These are phyloP conservation scores for Ernsta delagoae DNA, from an alignment of 2,888 invertebrate species.

Conservation along the genomic window DNA sequence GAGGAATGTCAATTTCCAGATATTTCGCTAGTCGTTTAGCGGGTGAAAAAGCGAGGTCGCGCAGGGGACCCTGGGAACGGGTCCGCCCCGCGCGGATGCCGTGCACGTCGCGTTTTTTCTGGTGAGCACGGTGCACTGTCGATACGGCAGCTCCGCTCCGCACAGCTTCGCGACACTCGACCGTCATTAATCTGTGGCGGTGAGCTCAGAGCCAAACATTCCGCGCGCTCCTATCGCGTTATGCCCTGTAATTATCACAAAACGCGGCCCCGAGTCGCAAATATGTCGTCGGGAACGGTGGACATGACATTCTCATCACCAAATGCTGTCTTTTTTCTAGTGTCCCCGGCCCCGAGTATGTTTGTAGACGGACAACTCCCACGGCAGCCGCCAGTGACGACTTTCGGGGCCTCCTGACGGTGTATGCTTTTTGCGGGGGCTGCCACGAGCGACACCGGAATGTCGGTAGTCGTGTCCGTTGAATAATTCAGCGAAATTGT, in stretches of 20 bases:
- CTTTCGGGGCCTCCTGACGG: conserved; percentile 62
- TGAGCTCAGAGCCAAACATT: conserved; percentile 79
- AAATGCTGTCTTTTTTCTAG: conserved; percentile 73
- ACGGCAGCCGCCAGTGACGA: conserved; percentile 65
- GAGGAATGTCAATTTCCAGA: conserved; percentile 81
- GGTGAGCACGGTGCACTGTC: too few species aligned
- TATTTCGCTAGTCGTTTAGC: conserved; percentile 80
- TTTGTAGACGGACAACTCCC: conserved; percentile 67
- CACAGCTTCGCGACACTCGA: too few species aligned
- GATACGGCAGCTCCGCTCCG: too few species aligned
- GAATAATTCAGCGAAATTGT: conserved; percentile 81
- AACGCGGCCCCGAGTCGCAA: conserved; percentile 80
- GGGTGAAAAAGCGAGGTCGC: conserved; percentile 61
- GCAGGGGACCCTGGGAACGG: conserved; percentile 43
- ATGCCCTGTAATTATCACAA: conserved; percentile 83
- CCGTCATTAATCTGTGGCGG: conserved; percentile 81
- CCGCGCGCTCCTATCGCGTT: conserved; percentile 76
- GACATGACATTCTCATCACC: conserved; percentile 85
- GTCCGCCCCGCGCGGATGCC: too few species aligned
- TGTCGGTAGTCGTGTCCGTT: conserved; percentile 79
- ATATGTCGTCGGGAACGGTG: conserved; percentile 82
- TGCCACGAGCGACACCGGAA: conserved; percentile 73
- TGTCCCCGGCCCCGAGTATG: conserved; percentile 64
- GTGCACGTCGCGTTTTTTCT: too few species aligned
- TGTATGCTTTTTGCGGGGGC: conserved; percentile 61